These are phyloP conservation scores for Drosophila imparisetae DNA, from an alignment of 2,888 invertebrate genomes.

Conservation along the genomic window DNA sequence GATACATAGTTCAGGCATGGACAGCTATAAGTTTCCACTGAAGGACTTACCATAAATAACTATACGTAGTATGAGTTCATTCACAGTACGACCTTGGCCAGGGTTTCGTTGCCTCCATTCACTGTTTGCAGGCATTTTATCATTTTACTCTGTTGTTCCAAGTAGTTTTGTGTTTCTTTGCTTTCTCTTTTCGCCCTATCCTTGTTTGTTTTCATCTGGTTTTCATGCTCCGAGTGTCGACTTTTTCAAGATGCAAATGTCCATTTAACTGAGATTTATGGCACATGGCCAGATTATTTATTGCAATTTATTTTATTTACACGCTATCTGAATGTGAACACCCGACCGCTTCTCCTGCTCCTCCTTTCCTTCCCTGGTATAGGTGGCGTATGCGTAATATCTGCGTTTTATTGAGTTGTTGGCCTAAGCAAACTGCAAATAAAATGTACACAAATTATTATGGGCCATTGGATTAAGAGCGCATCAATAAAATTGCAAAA, in stretches of 20 bases:
- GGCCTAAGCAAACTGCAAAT: constrained; percentile 75
- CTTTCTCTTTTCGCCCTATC: not conserved
- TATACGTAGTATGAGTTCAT: not conserved
- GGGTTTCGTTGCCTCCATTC: constrained; percentile 1
- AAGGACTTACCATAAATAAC: constrained; percentile 34
- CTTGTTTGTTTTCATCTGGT: constrained; percentile 1
- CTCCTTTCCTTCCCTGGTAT: not conserved
- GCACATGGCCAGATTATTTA: constrained; percentile 76
- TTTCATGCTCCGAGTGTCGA: constrained; percentile 55
- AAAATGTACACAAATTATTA: constrained; percentile 82
- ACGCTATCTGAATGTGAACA: constrained; percentile 74
- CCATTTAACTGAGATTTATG: constrained; percentile 81
- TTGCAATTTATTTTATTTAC: constrained; percentile 82
- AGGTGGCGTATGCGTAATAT: constrained; percentile 61
- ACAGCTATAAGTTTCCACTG: not conserved
- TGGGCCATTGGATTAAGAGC: constrained; percentile 74
- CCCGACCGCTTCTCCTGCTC: constrained; percentile 12
- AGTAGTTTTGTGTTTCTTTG: constrained; percentile 47
- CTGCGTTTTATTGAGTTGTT: constrained; percentile 10
- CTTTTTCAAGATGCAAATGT: constrained; percentile 81
- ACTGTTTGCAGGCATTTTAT: constrained; percentile 62
- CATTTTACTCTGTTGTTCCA: constrained; percentile 60
- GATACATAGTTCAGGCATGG: not conserved
- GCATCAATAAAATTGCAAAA: constrained; percentile 34
- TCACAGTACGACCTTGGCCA: constrained; percentile 52